A percentile compares a stretch with the other conserved stretches of the same genome.
These are phyloP conservation scores for Nezara viridula DNA, from an alignment of 2,888 invertebrate genomes.

Conservation along the genomic window DNA sequence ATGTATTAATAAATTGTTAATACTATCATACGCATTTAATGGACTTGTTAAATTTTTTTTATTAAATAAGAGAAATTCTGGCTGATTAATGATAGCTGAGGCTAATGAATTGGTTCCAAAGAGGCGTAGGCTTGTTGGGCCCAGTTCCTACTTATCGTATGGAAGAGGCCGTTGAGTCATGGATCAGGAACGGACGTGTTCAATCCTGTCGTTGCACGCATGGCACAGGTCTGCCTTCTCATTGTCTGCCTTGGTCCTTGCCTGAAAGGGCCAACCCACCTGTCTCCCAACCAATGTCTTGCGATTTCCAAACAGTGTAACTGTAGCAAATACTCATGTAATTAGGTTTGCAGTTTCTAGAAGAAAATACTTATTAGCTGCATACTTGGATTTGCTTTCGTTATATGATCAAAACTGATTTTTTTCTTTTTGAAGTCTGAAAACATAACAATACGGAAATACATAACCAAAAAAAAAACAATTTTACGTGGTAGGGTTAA, in stretches of 20 bases:
- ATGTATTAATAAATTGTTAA: too few species aligned
- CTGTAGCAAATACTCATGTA: too few species aligned
- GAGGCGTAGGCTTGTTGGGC: not conserved
- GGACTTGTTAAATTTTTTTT: too few species aligned
- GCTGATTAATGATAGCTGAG: not conserved
- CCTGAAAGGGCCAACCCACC: not conserved
- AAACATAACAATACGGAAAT: too few species aligned
- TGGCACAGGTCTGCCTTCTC: not conserved
- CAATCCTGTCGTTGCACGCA: not conserved
- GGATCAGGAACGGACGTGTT: conserved; percentile 17
- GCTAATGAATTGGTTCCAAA: not conserved
- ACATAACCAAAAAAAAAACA: too few species aligned
- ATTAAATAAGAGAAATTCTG: not conserved
- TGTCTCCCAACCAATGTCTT: not conserved
- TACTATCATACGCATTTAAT: too few species aligned
- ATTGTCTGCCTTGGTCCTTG: not conserved
- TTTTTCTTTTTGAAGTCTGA: too few species aligned
- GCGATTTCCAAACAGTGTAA: not conserved
- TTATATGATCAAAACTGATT: too few species aligned
- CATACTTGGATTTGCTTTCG: too few species aligned
- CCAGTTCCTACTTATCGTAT: not conserved
- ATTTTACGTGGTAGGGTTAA: too few species aligned
- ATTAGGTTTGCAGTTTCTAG: too few species aligned
- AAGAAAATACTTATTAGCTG: too few species aligned
- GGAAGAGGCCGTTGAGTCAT: not conserved